Evolutionary conservation across 2,888 invertebrate species (phyloP).

Genomic region (Magallana nippona): DNA sequence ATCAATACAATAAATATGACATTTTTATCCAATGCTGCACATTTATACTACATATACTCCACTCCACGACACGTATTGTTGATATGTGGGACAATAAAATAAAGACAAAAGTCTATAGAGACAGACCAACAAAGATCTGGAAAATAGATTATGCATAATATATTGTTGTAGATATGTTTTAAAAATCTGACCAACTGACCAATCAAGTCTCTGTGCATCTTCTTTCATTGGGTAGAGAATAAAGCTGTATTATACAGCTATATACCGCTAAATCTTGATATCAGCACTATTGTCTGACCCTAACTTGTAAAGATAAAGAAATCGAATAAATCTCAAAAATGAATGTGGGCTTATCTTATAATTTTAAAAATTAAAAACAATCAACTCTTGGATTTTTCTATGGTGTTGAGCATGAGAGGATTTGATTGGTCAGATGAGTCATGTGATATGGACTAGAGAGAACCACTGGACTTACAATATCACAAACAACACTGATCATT

Average conservation of each 20-base stretch:
- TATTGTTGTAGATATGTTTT: constrained; percentile 11
- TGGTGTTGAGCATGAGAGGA: not conserved
- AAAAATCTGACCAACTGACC: constrained; percentile 3
- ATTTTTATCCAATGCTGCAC: not conserved
- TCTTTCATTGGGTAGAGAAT: too few relatives aligned
- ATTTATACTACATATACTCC: constrained; percentile 6
- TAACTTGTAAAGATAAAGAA: too few relatives aligned
- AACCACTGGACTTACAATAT: constrained; percentile 44
- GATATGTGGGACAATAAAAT: not conserved
- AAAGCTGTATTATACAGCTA: too few relatives aligned
- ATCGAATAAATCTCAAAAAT: too few relatives aligned
- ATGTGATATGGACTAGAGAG: constrained; percentile 37
- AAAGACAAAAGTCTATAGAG: not conserved
- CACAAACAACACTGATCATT: constrained; percentile 49
- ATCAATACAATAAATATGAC: constrained; percentile 20
- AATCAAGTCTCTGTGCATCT: not conserved
- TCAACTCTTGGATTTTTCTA: too few relatives aligned
- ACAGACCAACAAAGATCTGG: not conserved
- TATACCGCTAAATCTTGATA: too few relatives aligned
- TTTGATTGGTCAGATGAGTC: constrained; percentile 3
- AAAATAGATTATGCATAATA: constrained; percentile 35
- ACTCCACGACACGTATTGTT: constrained; percentile 2
- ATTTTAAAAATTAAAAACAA: too few relatives aligned
- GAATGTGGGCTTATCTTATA: too few relatives aligned
- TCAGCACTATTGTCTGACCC: too few relatives aligned